phyloP scores from a whole-genome alignment of 2,888 invertebrate species.

The Hydriomena furcata region DNA sequence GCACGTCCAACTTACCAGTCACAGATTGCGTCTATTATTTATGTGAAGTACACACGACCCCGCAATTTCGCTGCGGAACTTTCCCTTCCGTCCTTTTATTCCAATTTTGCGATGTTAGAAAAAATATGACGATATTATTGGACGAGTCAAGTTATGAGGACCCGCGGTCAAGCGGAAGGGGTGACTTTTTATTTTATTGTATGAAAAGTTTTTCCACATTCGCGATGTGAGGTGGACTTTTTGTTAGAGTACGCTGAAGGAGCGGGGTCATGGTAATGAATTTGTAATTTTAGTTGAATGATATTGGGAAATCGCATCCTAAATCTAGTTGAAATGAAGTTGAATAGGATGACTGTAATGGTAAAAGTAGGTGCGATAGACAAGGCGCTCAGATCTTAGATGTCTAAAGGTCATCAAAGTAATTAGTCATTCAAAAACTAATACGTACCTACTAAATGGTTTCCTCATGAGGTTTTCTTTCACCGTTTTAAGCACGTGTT shows the following conservation, averaged over 20 bases:
- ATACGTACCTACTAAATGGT: too few relatives aligned
- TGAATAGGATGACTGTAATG: too few relatives aligned
- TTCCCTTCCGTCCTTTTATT: slow-evolving; percentile 73
- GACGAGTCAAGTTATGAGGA: slow-evolving; percentile 66
- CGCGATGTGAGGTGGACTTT: slow-evolving; percentile 24
- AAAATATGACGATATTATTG: slow-evolving; percentile 82
- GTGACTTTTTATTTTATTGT: slow-evolving; percentile 54
- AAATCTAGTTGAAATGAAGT: too few relatives aligned
- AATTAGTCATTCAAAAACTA: too few relatives aligned
- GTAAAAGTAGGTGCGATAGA: too few relatives aligned
- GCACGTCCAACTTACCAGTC: slow-evolving; percentile 45
- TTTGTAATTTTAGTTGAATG: neutral
- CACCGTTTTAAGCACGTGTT: too few relatives aligned
- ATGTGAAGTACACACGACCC: slow-evolving; percentile 66
- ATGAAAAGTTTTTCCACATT: slow-evolving; percentile 37
- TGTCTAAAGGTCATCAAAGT: too few relatives aligned
- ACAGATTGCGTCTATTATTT: slow-evolving; percentile 81
- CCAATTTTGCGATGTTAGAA: slow-evolving; percentile 77
- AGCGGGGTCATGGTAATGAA: slow-evolving; percentile 6
- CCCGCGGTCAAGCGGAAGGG: slow-evolving; percentile 72
- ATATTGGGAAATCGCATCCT: neutral
- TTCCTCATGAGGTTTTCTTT: too few relatives aligned
- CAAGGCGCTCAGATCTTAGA: too few relatives aligned
- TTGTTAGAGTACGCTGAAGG: slow-evolving; percentile 14
- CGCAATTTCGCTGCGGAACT: slow-evolving; percentile 72